These are phyloP conservation scores for Beroe ovata DNA, from an alignment of 37 sponge, comb jelly and placozoan genomes.

Conservation along the genomic window DNA sequence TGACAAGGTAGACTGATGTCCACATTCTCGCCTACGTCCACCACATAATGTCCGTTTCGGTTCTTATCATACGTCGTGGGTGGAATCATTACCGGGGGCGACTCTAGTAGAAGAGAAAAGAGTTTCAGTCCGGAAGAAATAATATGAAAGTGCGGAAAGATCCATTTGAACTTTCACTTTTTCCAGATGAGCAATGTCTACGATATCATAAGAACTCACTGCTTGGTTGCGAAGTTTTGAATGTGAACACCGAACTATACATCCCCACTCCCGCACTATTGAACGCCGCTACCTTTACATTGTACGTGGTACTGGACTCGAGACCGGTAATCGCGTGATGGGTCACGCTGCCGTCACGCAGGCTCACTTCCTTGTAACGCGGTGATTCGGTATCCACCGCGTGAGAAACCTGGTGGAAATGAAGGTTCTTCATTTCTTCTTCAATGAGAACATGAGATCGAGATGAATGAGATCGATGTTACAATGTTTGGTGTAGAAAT, in stretches of 20 bases:
- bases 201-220: too few species aligned
- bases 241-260: background rate
- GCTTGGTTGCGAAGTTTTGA: constrained; percentile 38
- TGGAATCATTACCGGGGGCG: background rate
- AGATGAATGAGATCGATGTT: too few species aligned
- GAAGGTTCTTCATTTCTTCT: too few species aligned
- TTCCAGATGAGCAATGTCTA: too few species aligned
- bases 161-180: too few species aligned
- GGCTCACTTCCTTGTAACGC: background rate
- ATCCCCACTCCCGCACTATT: constrained; percentile 10
- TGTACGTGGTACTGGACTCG: background rate
- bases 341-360: background rate
- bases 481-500: too few species aligned
- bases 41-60: background rate
- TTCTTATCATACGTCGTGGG: constrained; percentile 12
- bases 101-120: constrained; percentile 31
- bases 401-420: constrained; percentile 59
- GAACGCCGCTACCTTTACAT: constrained; percentile 32
- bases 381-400: background rate
- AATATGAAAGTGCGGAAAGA: too few species aligned
- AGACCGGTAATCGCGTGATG: background rate
- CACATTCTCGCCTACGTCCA: constrained; percentile 28
- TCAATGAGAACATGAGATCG: too few species aligned
- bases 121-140: too few species aligned
- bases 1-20: constrained; percentile 15